These are phyloP conservation scores for Drosophila histrio DNA, from an alignment of 2,888 invertebrate genomes.

Conservation along the genomic window DNA sequence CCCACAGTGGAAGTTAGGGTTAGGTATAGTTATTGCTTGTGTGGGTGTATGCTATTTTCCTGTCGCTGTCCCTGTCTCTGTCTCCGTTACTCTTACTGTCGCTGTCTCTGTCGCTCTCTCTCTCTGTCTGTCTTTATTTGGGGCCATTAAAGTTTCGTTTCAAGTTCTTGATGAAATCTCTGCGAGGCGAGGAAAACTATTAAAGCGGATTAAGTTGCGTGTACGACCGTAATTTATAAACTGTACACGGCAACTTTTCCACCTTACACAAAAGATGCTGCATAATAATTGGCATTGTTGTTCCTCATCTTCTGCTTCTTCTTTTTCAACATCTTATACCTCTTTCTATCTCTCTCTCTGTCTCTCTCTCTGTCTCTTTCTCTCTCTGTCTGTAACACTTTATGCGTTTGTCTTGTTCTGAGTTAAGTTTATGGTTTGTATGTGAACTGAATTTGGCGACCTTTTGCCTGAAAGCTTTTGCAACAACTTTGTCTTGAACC, in stretches of 20 bases:
- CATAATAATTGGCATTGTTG: conserved; percentile 54
- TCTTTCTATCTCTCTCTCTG: neutral
- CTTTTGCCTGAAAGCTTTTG: conserved; percentile 54
- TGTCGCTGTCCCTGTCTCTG: neutral
- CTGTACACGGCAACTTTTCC: conserved; percentile 52
- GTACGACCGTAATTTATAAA: conserved; percentile 57
- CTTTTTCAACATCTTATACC: neutral
- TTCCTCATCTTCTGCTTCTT: neutral
- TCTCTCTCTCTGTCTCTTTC: neutral
- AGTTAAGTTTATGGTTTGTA: conserved; percentile 41
- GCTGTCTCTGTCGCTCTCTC: neutral
- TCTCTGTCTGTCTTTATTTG: neutral
- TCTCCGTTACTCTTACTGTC: neutral
- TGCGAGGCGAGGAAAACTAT: conserved; percentile 47
- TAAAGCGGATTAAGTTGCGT: conserved; percentile 63
- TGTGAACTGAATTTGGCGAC: conserved; percentile 48
- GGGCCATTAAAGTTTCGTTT: conserved; percentile 25
- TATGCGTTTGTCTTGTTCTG: neutral
- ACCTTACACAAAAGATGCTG: conserved; percentile 51
- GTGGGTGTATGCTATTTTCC: neutral
- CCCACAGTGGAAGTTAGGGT: conserved; percentile 18
- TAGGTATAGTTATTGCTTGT: conserved; percentile 11
- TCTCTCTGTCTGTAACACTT: neutral
- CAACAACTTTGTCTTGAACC: conserved; percentile 44
- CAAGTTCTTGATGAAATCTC: conserved; percentile 54